Evolutionary conservation across 2,113 vertebrate genomes (phyloP).

Genomic region (Uropsilus gracilis): DNA sequence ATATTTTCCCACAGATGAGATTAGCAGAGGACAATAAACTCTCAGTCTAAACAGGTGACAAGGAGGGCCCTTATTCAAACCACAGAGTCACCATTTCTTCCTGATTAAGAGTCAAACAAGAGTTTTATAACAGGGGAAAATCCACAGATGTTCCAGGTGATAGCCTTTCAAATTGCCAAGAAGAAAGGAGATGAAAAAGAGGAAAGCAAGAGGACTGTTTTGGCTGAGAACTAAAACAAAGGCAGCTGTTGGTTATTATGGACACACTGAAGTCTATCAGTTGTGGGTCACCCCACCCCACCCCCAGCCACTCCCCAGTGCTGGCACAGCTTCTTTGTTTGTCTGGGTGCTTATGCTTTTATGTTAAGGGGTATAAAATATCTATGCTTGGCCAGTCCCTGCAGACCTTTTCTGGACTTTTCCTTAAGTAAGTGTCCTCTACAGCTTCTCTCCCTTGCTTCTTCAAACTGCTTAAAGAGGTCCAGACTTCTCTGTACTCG

Average conservation of each 20-base stretch:
- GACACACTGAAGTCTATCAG: background rate
- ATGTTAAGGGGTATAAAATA: background rate
- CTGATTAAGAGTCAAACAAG: background rate
- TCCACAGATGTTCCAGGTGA: background rate
- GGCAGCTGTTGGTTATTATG: background rate
- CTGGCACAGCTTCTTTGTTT: background rate
- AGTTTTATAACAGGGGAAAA: background rate
- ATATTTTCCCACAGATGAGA: background rate
- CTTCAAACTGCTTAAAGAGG: background rate
- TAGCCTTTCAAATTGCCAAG: background rate
- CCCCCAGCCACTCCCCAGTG: too few relatives aligned
- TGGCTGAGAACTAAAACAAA: background rate
- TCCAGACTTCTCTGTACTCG: background rate
- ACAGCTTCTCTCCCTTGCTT: background rate
- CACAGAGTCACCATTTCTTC: constrained; percentile 25
- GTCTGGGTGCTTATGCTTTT: background rate
- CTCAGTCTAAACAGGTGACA: background rate
- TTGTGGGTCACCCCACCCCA: background rate
- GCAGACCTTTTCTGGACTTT: background rate
- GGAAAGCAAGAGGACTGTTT: background rate
- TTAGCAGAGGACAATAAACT: background rate
- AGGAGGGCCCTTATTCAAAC: background rate
- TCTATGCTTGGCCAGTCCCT: background rate
- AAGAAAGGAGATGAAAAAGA: background rate
- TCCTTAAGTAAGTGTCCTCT: background rate